Evolutionary conservation across 1,140 invertebrate species (phyloP).

Genomic region (Scaptomyza graminum): DNA sequence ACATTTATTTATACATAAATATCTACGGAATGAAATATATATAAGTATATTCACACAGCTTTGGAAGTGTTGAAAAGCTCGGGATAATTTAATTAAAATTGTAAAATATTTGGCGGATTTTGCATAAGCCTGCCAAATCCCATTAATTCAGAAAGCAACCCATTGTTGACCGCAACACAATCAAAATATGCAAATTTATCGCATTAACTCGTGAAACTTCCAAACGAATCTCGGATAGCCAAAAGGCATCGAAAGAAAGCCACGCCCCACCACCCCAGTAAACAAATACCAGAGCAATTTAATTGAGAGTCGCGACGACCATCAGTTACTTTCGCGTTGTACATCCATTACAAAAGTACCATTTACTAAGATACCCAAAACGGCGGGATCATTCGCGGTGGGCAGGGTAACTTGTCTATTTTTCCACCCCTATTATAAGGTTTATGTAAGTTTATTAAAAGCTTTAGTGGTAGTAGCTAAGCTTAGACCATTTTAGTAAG

Average conservation of each 20-base stretch:
- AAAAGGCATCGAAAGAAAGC: conserved; percentile 45
- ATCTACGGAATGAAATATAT: not conserved
- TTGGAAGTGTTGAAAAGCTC: conserved; percentile 58
- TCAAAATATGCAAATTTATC: conserved; percentile 83
- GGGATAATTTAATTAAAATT: conserved; percentile 81
- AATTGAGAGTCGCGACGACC: conserved; percentile 62
- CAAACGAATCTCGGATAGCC: conserved; percentile 44
- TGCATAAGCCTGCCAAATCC: conserved; percentile 77
- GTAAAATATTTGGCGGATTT: conserved; percentile 81
- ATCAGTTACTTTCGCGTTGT: conserved; percentile 21
- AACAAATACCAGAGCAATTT: conserved; percentile 65
- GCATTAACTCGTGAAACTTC: conserved; percentile 79
- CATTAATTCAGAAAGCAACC: conserved; percentile 81
- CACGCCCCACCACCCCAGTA: conserved; percentile 25
- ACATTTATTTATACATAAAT: not conserved
- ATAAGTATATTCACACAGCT: conserved; percentile 34
- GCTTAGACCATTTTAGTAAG: not conserved
- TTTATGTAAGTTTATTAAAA: not conserved
- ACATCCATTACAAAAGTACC: not conserved
- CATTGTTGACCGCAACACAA: conserved; percentile 82
- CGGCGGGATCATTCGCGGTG: conserved; percentile 1
- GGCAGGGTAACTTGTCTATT: not conserved
- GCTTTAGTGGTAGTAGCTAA: not conserved
- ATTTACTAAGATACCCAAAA: conserved; percentile 24
- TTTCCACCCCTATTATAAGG: not conserved